Conservation (phyloP, 2,113 vertebrate species). For the Aldabrachelys gigantea region DNA sequence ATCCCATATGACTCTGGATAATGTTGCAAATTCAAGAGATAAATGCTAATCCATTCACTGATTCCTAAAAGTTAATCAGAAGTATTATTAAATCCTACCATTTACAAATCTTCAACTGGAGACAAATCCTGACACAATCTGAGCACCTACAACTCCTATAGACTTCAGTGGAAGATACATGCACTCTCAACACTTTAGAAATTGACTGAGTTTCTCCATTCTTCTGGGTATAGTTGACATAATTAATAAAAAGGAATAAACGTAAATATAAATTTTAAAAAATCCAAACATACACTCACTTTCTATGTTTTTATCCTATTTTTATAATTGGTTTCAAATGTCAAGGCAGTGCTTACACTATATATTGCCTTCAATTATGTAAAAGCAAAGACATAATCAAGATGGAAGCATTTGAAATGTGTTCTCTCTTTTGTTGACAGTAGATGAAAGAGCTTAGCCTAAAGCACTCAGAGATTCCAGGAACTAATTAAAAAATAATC, state of each 20-base stretch:
- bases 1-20: not conserved
- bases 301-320: fast-evolving
- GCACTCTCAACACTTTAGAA: not conserved
- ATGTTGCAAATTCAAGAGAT: not conserved
- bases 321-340: not conserved
- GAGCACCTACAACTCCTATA: not conserved
- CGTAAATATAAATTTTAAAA: not conserved
- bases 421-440: not conserved
- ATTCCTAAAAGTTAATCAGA: not conserved
- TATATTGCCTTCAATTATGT: not conserved
- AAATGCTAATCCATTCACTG: not conserved
- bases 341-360: not conserved
- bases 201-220: not conserved
- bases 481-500: not conserved
- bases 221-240: not conserved
- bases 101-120: not conserved
- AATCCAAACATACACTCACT: fast-evolving
- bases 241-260: not conserved
- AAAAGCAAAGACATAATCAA: not conserved
- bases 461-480: not conserved
- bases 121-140: not conserved
- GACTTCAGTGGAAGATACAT: not conserved
- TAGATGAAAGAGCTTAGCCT: not conserved
- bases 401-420: not conserved
- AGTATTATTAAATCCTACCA: not conserved